Conservation (phyloP, 2,113 vertebrate genomes). For the Pimephales promelas region DNA sequence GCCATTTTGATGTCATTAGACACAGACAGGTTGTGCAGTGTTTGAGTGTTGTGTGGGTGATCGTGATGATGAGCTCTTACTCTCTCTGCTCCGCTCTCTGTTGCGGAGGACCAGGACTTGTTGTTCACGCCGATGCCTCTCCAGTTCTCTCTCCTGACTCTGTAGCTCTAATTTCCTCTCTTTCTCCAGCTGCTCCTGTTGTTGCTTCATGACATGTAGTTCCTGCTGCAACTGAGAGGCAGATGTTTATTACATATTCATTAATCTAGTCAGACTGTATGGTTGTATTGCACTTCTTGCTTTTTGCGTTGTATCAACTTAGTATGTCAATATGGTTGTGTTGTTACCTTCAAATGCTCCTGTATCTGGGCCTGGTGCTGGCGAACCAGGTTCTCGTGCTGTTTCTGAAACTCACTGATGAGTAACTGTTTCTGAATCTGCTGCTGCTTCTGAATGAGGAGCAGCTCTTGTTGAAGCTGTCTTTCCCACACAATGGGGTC, state of each 20-base stretch:
- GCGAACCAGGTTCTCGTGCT: constrained; percentile 95
- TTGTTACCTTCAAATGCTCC: constrained; percentile 94
- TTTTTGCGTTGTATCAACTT: background rate
- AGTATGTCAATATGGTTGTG: background rate
- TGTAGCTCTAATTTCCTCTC: constrained; percentile 95
- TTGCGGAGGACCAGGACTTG: constrained; percentile 88
- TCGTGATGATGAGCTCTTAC: constrained; percentile 78
- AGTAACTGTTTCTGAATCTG: constrained; percentile 98
- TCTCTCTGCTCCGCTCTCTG: constrained; percentile 94
- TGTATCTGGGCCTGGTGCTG: constrained; percentile 98
- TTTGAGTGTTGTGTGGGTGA: constrained; percentile 29
- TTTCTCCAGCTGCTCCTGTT: constrained; percentile 95
- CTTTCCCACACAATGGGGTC: constrained; percentile 90
- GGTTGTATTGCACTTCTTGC: background rate
- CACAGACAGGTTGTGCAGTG: background rate
- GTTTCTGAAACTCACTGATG: constrained; percentile 97
- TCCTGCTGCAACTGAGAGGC: constrained; percentile 95
- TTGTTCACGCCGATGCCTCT: constrained; percentile 89
- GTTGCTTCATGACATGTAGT: constrained; percentile 95
- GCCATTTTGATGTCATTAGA: background rate
- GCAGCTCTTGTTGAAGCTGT: constrained; percentile 94
- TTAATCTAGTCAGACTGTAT: background rate
- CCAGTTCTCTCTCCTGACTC: constrained; percentile 93
- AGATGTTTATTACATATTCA: background rate
- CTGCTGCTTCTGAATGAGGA: constrained; percentile 97